phyloP scores from a whole-genome alignment of 2,797 vertebrate species.

The Poecilia picta region DNA sequence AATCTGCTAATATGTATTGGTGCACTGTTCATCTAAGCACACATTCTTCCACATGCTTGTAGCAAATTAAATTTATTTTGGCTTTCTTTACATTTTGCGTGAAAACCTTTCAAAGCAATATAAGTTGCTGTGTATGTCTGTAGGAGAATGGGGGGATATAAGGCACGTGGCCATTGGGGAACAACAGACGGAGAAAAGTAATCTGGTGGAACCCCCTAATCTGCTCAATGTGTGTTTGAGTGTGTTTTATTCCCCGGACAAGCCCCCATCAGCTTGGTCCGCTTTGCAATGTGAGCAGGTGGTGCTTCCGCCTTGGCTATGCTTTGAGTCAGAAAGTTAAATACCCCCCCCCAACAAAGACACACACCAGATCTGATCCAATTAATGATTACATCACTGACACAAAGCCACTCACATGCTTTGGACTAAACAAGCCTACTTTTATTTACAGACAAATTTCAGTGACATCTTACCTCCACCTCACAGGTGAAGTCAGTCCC shows the following conservation, averaged over 20 bases:
- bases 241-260: slow-evolving; percentile 58
- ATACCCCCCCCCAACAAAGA: slow-evolving; percentile 3
- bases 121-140: slow-evolving; percentile 18
- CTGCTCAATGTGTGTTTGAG: slow-evolving; percentile 45
- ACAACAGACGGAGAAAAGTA: slow-evolving; percentile 67
- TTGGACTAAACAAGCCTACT: neutral
- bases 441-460: neutral
- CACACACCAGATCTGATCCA: slow-evolving; percentile 47
- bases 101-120: neutral
- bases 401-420: slow-evolving; percentile 42
- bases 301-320: slow-evolving; percentile 40
- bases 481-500: slow-evolving; percentile 90
- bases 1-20: neutral
- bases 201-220: slow-evolving; percentile 73
- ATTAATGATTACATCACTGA: slow-evolving; percentile 68
- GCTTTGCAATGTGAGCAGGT: slow-evolving; percentile 43
- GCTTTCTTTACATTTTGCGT: neutral
- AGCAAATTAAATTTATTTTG: neutral
- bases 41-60: neutral
- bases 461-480: slow-evolving; percentile 86
- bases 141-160: neutral
- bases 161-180: slow-evolving; percentile 47
- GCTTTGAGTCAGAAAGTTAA: slow-evolving; percentile 63
- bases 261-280: slow-evolving; percentile 53
- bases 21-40: neutral